phyloP scores from a whole-genome alignment of 2,113 vertebrate genomes.

The Antennarius striatus region DNA sequence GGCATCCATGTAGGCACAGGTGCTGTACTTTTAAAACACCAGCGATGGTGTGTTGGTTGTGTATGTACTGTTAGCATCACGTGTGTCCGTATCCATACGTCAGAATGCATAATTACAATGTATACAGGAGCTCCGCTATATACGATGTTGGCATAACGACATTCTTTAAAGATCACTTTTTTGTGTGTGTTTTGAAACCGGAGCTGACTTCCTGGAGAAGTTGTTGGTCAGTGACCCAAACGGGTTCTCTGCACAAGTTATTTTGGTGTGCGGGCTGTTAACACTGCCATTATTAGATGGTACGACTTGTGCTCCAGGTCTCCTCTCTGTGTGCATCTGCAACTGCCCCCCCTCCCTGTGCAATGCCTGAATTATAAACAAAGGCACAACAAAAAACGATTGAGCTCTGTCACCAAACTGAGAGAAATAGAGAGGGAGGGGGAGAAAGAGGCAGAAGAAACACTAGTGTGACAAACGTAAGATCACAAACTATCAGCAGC shows the following conservation, averaged over 20 bases:
- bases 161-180: slow-evolving; percentile 60
- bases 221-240: slow-evolving; percentile 46
- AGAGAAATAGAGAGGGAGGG: slow-evolving; percentile 8
- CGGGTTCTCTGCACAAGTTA: slow-evolving; percentile 55
- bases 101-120: slow-evolving; percentile 79
- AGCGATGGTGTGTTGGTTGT: slow-evolving; percentile 61
- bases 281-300: slow-evolving; percentile 69
- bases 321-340: slow-evolving; percentile 47
- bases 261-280: slow-evolving; percentile 72
- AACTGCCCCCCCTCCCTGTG: slow-evolving; percentile 43
- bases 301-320: slow-evolving; percentile 60
- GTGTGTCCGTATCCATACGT: slow-evolving; percentile 68
- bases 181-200: slow-evolving; percentile 23
- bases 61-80: slow-evolving; percentile 16
- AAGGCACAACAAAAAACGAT: slow-evolving; percentile 78
- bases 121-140: slow-evolving; percentile 71
- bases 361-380: slow-evolving; percentile 75
- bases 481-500: slow-evolving; percentile 75
- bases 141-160: slow-evolving; percentile 64
- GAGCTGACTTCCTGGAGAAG: slow-evolving; percentile 42
- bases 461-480: slow-evolving; percentile 51
- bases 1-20: slow-evolving; percentile 82
- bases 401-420: slow-evolving; percentile 55
- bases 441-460: slow-evolving; percentile 18
- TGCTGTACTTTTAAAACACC: slow-evolving; percentile 78